Percentiles rank a stretch among this genome's conserved stretches.
phyloP scores from a whole-genome alignment of 2,888 invertebrate genomes.

The Lithophane socia region DNA sequence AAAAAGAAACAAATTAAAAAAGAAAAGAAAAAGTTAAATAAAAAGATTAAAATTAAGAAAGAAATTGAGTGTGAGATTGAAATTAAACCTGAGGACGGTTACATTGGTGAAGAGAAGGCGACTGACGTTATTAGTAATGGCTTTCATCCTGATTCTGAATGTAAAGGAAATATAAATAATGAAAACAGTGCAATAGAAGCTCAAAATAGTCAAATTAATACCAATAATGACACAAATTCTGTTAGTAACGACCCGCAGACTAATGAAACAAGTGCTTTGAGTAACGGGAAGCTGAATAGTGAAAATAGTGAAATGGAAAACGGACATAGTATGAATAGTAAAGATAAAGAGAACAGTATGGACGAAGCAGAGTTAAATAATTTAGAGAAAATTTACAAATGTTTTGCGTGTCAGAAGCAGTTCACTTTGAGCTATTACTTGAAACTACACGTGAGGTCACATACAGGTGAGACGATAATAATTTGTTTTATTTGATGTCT shows the following conservation, averaged over 20 bases:
- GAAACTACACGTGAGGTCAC: constrained; percentile 85
- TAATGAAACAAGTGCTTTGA: constrained; percentile 26
- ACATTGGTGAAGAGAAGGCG: constrained; percentile 82
- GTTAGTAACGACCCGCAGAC: background rate
- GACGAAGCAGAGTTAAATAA: constrained; percentile 67
- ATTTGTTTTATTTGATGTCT: background rate
- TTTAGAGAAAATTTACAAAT: constrained; percentile 85
- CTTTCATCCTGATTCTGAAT: constrained; percentile 1
- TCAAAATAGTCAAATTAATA: constrained; percentile 9
- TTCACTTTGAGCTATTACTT: constrained; percentile 86
- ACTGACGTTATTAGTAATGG: constrained; percentile 66
- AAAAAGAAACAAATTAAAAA: constrained; percentile 80
- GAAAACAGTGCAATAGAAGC: background rate
- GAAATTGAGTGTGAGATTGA: constrained; percentile 74
- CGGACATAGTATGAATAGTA: constrained; percentile 23
- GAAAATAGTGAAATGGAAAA: constrained; percentile 24
- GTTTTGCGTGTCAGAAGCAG: constrained; percentile 85
- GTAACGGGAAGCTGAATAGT: constrained; percentile 6
- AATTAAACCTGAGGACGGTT: constrained; percentile 86
- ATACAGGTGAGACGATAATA: constrained; percentile 78
- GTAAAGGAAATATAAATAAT: constrained; percentile 25
- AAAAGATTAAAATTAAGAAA: constrained; percentile 75
- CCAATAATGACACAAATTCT: constrained; percentile 2
- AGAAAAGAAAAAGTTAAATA: constrained; percentile 75
- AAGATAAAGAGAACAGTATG: constrained; percentile 49